Evolutionary conservation across 2,888 invertebrate genomes (phyloP).

Genomic region (Clunio marinus): DNA sequence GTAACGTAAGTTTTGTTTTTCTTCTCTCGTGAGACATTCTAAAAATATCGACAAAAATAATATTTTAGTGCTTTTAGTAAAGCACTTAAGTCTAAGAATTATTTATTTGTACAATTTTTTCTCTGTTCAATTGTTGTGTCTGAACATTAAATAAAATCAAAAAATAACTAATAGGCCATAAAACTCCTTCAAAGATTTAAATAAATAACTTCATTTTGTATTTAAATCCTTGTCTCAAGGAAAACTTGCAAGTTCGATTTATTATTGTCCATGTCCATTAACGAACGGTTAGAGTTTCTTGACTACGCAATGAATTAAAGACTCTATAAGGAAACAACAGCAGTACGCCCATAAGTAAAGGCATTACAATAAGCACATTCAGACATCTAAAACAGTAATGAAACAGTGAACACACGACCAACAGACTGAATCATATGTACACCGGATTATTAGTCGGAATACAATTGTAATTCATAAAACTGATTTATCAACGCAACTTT

Average conservation of each 20-base stretch:
- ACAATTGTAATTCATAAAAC: background rate
- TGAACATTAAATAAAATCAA: no score
- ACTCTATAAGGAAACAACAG: slow-evolving; percentile 16
- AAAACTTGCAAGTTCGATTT: background rate
- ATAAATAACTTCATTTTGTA: no score
- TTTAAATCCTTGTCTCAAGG: no score
- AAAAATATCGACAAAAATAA: background rate
- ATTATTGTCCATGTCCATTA: background rate
- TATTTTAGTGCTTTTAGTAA: background rate
- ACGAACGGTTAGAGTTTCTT: background rate
- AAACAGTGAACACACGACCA: background rate
- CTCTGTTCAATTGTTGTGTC: no score
- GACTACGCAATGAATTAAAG: background rate
- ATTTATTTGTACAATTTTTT: no score
- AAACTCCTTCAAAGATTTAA: no score
- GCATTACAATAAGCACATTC: background rate
- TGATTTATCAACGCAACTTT: slow-evolving; percentile 12
- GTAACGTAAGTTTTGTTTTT: background rate
- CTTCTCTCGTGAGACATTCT: background rate
- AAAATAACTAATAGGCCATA: no score
- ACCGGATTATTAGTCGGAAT: slow-evolving; percentile 11
- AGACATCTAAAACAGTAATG: background rate
- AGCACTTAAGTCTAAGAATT: background rate
- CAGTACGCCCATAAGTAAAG: slow-evolving; percentile 9
- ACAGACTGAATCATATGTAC: background rate